Conservation (phyloP, 2,113 vertebrate species). For the Hippocampus abdominalis region DNA sequence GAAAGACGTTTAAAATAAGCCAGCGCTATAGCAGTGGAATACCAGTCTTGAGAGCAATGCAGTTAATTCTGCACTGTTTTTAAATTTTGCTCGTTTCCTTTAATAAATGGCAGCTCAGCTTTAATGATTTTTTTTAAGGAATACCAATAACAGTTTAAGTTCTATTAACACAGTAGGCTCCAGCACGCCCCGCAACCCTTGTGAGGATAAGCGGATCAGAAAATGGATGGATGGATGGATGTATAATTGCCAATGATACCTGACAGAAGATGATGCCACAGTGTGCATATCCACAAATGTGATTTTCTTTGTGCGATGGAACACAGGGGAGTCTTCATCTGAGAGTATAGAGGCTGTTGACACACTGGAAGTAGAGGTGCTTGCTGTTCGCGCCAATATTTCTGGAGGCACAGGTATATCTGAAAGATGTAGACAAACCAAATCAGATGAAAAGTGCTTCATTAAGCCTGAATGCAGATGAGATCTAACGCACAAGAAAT, state of each 20-base stretch:
- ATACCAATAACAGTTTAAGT: too few relatives aligned
- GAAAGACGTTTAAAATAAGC: too few relatives aligned
- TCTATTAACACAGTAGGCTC: too few relatives aligned
- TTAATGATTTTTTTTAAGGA: too few relatives aligned
- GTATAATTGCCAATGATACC: slow-evolving; percentile 39
- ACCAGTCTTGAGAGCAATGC: too few relatives aligned
- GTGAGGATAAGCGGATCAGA: too few relatives aligned
- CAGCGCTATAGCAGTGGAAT: too few relatives aligned
- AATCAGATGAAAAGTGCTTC: neutral
- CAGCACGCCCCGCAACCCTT: too few relatives aligned
- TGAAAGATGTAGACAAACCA: slow-evolving; percentile 18
- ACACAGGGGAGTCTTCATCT: slow-evolving; percentile 67
- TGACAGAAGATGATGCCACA: slow-evolving; percentile 77
- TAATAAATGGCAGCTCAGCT: too few relatives aligned
- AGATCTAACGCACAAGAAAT: neutral
- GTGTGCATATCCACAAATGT: slow-evolving; percentile 82
- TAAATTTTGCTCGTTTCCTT: too few relatives aligned
- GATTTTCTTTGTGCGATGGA: slow-evolving; percentile 67
- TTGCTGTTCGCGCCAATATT: slow-evolving; percentile 28
- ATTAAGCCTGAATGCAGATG: neutral
- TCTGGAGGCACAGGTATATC: slow-evolving; percentile 26
- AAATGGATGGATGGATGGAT: too few relatives aligned
- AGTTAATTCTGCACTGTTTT: too few relatives aligned
- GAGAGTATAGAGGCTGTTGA: slow-evolving; percentile 30
- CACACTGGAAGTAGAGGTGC: slow-evolving; percentile 51